Evolutionary conservation across 2,888 invertebrate species (phyloP).

Genomic region (Lasioglossum pauxillum): DNA sequence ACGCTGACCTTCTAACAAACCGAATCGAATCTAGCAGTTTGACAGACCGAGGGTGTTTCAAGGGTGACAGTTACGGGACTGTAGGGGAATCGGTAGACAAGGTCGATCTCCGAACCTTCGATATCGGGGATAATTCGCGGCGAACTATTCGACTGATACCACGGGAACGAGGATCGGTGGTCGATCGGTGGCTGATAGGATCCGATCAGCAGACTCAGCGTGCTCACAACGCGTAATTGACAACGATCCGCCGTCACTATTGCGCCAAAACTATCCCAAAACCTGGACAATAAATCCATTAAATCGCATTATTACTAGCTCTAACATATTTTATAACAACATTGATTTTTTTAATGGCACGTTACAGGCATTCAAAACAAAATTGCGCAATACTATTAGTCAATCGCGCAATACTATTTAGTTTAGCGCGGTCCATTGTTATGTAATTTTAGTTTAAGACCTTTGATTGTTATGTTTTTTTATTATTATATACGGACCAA

Average conservation of each 20-base stretch:
- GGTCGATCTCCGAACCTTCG: not conserved
- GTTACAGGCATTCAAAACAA: too few relatives aligned
- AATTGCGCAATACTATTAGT: too few relatives aligned
- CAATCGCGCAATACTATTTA: too few relatives aligned
- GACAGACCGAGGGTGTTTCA: not conserved
- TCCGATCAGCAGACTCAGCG: not conserved
- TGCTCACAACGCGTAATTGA: not conserved
- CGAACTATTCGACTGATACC: not conserved
- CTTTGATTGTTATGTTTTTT: too few relatives aligned
- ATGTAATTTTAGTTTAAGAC: too few relatives aligned
- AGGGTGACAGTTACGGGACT: not conserved
- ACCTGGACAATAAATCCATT: not conserved
- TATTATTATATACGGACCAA: too few relatives aligned
- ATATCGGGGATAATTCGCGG: not conserved
- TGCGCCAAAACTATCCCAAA: not conserved
- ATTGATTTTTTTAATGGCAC: too few relatives aligned
- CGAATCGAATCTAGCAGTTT: not conserved
- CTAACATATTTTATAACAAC: too few relatives aligned
- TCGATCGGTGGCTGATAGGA: not conserved
- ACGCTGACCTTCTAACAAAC: conserved; percentile 23
- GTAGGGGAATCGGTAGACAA: not conserved
- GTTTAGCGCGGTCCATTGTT: too few relatives aligned
- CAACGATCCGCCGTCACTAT: not conserved
- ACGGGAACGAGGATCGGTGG: not conserved
- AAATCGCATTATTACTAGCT: too few relatives aligned